phyloP scores from a whole-genome alignment of 2,888 invertebrate genomes.

The Acronicta alni region DNA sequence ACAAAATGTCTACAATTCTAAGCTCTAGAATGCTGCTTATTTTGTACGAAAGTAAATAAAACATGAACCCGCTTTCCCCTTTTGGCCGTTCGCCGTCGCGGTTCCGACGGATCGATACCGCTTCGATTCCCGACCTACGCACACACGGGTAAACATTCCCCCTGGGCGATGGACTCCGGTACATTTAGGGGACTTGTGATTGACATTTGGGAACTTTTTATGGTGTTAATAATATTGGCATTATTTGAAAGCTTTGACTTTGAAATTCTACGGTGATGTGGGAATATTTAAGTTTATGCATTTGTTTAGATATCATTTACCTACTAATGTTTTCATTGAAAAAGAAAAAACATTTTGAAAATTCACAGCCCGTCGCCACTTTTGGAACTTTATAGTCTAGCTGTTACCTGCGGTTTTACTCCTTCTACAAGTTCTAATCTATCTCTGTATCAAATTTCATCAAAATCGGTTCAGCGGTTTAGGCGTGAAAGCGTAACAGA shows the following conservation, averaged over 20 bases:
- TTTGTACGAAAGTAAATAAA: slow-evolving; percentile 29
- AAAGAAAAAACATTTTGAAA: too few relatives aligned
- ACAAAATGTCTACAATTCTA: slow-evolving; percentile 5
- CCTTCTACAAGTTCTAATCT: too few relatives aligned
- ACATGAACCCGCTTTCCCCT: slow-evolving; percentile 21
- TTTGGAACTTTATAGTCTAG: too few relatives aligned
- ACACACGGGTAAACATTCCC: slow-evolving; percentile 35
- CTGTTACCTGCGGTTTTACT: too few relatives aligned
- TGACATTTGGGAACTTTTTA: slow-evolving; percentile 38
- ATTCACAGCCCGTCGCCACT: too few relatives aligned
- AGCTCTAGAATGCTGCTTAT: neutral
- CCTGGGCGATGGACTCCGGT: slow-evolving; percentile 2
- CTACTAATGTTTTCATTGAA: too few relatives aligned
- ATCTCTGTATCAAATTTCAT: too few relatives aligned
- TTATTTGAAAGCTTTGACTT: slow-evolving; percentile 27
- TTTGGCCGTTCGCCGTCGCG: slow-evolving; percentile 25
- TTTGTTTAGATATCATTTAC: neutral
- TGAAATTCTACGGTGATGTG: neutral
- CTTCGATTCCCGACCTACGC: slow-evolving; percentile 58
- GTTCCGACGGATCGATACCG: slow-evolving; percentile 54
- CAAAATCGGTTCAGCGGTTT: too few relatives aligned
- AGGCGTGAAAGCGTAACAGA: too few relatives aligned
- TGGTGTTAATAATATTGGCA: slow-evolving; percentile 37
- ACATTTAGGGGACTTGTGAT: slow-evolving; percentile 27
- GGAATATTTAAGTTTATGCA: neutral